Base-by-base conservation (phyloP, 2,888 invertebrate species). In the Eutolmus rufibarbis region DNA sequence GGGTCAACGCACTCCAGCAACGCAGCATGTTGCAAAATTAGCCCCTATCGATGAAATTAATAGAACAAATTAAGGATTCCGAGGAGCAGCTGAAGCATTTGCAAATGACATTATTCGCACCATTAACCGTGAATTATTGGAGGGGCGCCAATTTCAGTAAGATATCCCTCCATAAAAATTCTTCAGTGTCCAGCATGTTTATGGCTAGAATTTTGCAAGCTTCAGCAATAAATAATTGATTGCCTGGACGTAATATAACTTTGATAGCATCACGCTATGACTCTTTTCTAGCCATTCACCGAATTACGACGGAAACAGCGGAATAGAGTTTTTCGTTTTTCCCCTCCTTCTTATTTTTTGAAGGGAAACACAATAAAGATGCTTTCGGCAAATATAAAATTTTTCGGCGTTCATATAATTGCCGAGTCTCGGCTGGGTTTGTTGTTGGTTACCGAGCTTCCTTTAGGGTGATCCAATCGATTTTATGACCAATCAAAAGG, bases 141-240 rank as follows among this genome's bases (percentile, higher is more conserved):
- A 78, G 40, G 43, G 40, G 40, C 66, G 66, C 66, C 66, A 76
- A 40, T 43, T 23, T 23, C 37, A 79, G 51, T 79, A 51, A 46
- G 51, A 79, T 79, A 46, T 31, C 31, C 79, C 28, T 5, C 51
- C 51, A 46, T 79, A 79, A 79, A 79, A 23, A 51, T 28, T 46
- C 51, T 79, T 79, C 51, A 79, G 19, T 79, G 79, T 79, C 31
- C 23, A 19, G 51, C 51, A 51, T 51, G 46, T 79, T 79, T 79
- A 79, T 79, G 79, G 79, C 79, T 31, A 66, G 66, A 51, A 51
- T 79, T 79, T 23, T 51, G 79, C 79, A 79, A 79, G 23, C 28
- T 79, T 79, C 40, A 51, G 79, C 40, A 46, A 51, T 79, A 79
- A 79, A 79, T 51, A 79, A 79, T 79, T 79, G 79, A 79, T 79